A percentile compares a stretch with the other conserved stretches of the same genome.
phyloP scores from a whole-genome alignment of 2,888 invertebrate species.

The Itoplectis maculator region DNA sequence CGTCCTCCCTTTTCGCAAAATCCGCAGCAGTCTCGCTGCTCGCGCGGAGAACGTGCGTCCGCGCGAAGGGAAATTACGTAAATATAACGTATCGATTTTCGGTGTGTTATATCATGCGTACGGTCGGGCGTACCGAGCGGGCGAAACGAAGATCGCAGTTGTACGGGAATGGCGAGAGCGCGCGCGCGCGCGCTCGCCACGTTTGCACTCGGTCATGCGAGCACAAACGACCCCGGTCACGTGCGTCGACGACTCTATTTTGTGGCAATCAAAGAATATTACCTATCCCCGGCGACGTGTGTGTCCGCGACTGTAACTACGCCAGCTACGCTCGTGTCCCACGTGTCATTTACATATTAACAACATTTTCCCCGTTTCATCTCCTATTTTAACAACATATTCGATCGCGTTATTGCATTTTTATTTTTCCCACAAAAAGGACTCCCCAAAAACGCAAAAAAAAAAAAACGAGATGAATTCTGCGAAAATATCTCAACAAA shows the following conservation, averaged over 20 bases:
- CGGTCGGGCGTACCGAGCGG: not conserved
- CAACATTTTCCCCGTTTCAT: not conserved
- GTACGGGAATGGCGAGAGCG: constrained; percentile 9
- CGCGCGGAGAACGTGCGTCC: constrained; percentile 25
- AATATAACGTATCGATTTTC: constrained; percentile 47
- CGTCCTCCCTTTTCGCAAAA: not conserved
- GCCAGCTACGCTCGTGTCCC: not conserved
- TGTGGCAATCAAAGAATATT: constrained; percentile 42
- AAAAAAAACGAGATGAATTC: too few species aligned
- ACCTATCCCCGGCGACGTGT: not conserved
- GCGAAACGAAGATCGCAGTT: constrained; percentile 33
- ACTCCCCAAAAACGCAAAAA: too few species aligned
- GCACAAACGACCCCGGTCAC: constrained; percentile 31
- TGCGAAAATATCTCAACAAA: too few species aligned
- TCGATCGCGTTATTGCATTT: too few species aligned
- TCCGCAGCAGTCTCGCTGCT: constrained; percentile 25
- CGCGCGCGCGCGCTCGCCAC: not conserved
- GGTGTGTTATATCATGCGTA: constrained; percentile 18
- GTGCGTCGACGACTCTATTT: constrained; percentile 38
- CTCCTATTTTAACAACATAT: not conserved
- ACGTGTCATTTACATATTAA: not conserved
- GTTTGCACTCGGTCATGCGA: constrained; percentile 17
- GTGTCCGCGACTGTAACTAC: not conserved
- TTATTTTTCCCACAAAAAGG: too few species aligned
- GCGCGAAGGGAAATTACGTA: constrained; percentile 32